Percentiles rank a stretch among this genome's conserved stretches.
Evolutionary conservation across 1,140 invertebrate genomes (phyloP).

Genomic region (Tetramorium alpestre): DNA sequence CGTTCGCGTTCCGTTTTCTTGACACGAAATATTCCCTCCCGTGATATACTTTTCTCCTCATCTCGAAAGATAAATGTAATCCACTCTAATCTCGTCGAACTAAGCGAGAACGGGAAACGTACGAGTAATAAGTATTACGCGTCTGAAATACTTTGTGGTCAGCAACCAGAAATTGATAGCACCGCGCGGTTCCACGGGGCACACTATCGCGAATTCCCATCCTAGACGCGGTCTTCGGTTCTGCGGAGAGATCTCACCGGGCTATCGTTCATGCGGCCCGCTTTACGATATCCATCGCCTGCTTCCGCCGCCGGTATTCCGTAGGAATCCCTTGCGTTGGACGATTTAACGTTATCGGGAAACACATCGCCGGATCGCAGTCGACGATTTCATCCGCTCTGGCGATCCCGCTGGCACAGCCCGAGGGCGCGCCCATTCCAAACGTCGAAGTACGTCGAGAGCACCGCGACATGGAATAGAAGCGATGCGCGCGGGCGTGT

Average conservation of each 20-base stretch:
- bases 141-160: slow-evolving; percentile 49
- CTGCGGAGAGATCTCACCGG: slow-evolving; percentile 35
- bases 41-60: background rate
- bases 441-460: slow-evolving; percentile 51
- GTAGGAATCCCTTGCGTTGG: slow-evolving; percentile 48
- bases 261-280: slow-evolving; percentile 55
- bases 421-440: slow-evolving; percentile 49
- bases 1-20: background rate
- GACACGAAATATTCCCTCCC: background rate
- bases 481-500: slow-evolving; percentile 18
- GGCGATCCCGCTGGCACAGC: slow-evolving; percentile 56
- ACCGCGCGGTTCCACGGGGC: slow-evolving; percentile 1
- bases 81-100: slow-evolving; percentile 12
- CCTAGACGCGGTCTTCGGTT: slow-evolving; percentile 43
- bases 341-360: slow-evolving; percentile 61
- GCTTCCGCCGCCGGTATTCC: slow-evolving; percentile 53
- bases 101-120: slow-evolving; percentile 12
- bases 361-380: slow-evolving; percentile 59
- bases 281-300: slow-evolving; percentile 55
- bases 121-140: slow-evolving; percentile 50
- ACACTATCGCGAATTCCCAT: slow-evolving; percentile 45
- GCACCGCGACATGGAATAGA: slow-evolving; percentile 54
- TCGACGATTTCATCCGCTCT: slow-evolving; percentile 60
- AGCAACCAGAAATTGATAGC: slow-evolving; percentile 51
- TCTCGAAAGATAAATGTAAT: slow-evolving; percentile 15